Evolutionary conservation across 1,140 invertebrate genomes (phyloP), one percentile per base, ranked within the genome.

Genomic region (Neocloeon triangulifer): DNA sequence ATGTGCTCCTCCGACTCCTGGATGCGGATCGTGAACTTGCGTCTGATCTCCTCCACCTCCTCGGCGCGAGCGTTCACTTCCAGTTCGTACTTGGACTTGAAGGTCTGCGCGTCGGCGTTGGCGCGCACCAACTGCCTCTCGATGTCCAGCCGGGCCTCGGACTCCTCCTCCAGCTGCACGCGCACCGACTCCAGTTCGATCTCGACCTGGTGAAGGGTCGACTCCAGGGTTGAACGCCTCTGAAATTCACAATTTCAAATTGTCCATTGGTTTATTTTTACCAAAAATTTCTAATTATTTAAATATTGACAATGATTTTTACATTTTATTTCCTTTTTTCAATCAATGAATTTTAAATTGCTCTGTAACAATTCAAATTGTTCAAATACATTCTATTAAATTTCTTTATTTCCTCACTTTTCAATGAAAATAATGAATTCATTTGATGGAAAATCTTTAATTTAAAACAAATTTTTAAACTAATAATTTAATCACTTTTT

Each of bases 1-100:
- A 94, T 86, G 50, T 92, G 85, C 57, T 94, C 88, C 55, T 95
- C 88, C 47, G 89, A 82, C 56, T 95, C 88, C 45, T 82, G 75
- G 45, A 92, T 85, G 48, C 85, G 79, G 41, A 70, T 64, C 39
- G 72, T 68, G 62, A 88, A 89, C 55, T 91, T 91, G 50, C 81
- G 76, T 41, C 62, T 64, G 43, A 89, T 58, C 59, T 91, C 84
- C 50, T 92, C 85, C 37, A 89, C 73, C 60, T 95, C 88, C 53
- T 94, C 88, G 35, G 72, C 73, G 41, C 86, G 80, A 41, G 84
- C 79, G 40, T 69, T 62, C 39, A 74, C 76, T 56, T 94, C 88
- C 38, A 80, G 69, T 53, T 91, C 86, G 53, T 79, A 94, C 56
- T 92, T 95, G 48, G 70, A 74, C 52, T 78, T 77, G 76, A 76